A percentile compares a stretch with the other conserved stretches of the same genome.
phyloP scores from a whole-genome alignment of 2,888 invertebrate species.

The Drosophila sordidapex region DNA sequence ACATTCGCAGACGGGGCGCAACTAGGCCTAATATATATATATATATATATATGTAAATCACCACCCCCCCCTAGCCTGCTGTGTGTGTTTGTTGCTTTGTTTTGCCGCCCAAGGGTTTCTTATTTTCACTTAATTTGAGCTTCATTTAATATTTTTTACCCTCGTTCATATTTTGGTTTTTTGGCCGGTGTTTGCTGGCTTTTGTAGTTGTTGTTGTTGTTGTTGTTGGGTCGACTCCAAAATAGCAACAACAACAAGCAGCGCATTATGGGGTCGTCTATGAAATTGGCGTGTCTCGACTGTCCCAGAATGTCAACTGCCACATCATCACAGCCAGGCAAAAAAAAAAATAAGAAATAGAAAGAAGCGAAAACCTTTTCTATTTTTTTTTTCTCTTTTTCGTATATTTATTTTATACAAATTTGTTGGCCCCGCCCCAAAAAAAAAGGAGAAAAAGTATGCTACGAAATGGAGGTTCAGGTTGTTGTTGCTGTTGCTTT shows the following conservation, averaged over 20 bases:
- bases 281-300: conserved; percentile 65
- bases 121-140: conserved; percentile 78
- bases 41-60: conserved; percentile 9
- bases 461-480: conserved; percentile 33
- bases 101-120: conserved; percentile 62
- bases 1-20: background rate
- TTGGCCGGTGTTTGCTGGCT: background rate
- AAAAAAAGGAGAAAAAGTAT: conserved; percentile 34
- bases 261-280: conserved; percentile 43
- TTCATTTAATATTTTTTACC: conserved; percentile 50
- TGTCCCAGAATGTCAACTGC: conserved; percentile 67
- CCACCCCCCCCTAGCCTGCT: background rate
- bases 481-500: conserved; percentile 25
- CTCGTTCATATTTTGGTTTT: conserved; percentile 6
- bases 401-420: conserved; percentile 45
- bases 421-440: conserved; percentile 33
- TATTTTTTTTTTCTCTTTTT: conserved; percentile 3
- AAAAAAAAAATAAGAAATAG: conserved; percentile 6
- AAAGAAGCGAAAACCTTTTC: conserved; percentile 25
- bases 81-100: conserved; percentile 22
- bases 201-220: conserved; percentile 21
- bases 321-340: conserved; percentile 68
- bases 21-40: background rate
- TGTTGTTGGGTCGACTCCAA: background rate
- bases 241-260: conserved; percentile 16